Evolutionary conservation across 1,140 invertebrate species (phyloP).

Genomic region (Drosophila athabasca): DNA sequence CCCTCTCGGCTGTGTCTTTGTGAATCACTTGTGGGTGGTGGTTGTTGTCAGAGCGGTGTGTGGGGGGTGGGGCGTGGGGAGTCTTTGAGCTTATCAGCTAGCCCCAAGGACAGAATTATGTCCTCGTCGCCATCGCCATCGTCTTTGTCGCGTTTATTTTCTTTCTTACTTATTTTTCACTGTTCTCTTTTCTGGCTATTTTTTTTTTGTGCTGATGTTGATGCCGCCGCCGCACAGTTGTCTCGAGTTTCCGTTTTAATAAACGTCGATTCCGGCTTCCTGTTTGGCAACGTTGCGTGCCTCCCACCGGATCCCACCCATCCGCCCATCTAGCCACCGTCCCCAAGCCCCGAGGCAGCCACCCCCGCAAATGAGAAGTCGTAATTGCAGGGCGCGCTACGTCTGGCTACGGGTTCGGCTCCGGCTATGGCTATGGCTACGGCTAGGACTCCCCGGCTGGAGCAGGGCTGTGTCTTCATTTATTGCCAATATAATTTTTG

Average conservation of each 20-base stretch:
- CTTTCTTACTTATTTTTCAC: conserved; percentile 18
- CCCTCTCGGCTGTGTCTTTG: conserved; percentile 4
- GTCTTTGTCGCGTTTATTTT: conserved; percentile 42
- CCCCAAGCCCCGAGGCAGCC: not conserved
- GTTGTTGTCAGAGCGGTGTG: no score
- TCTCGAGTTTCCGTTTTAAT: conserved; percentile 81
- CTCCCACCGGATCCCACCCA: conserved; percentile 2
- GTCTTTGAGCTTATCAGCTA: conserved; percentile 43
- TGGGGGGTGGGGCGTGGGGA: conserved; percentile 2
- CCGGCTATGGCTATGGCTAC: conserved; percentile 17
- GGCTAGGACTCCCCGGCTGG: conserved; percentile 21
- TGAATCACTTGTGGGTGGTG: conserved; percentile 9
- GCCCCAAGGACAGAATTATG: conserved; percentile 76
- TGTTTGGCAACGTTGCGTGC: conserved; percentile 67
- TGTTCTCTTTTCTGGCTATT: conserved; percentile 16
- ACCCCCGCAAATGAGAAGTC: conserved; percentile 40
- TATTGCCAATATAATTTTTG: conserved; percentile 81
- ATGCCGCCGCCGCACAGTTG: conserved; percentile 70
- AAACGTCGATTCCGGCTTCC: conserved; percentile 81
- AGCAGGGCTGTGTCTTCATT: conserved; percentile 60
- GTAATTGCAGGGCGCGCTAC: conserved; percentile 62
- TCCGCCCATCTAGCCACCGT: conserved; percentile 1
- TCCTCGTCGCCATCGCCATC: conserved; percentile 43
- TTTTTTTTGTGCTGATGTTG: conserved; percentile 27
- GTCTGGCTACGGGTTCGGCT: conserved; percentile 33